phyloP scores from a whole-genome alignment of 2,797 vertebrate genomes.

The Ambastaia sidthimunki region DNA sequence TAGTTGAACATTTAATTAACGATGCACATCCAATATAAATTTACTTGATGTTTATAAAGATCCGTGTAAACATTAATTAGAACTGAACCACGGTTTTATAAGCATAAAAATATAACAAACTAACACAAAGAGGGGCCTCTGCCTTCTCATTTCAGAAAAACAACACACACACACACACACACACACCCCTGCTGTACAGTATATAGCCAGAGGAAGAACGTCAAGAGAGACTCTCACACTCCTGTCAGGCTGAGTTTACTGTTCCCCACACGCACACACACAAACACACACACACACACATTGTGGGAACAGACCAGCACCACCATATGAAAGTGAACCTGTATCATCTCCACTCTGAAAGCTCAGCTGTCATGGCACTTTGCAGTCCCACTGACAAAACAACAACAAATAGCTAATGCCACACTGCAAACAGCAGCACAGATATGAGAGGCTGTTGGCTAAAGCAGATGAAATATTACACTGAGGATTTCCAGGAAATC shows the following conservation, averaged over 20 bases:
- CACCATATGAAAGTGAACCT: not conserved
- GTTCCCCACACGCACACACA: not conserved
- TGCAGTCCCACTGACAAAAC: not conserved
- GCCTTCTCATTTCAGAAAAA: not conserved
- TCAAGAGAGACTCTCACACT: conserved; percentile 3
- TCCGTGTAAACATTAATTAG: not conserved
- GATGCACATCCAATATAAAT: too few species aligned
- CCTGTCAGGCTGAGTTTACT: conserved; percentile 5
- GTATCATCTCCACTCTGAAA: conserved; percentile 10
- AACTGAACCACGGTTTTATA: not conserved
- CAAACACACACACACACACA: not conserved
- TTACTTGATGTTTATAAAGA: too few species aligned
- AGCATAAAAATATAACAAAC: not conserved
- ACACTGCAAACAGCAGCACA: conserved; percentile 24
- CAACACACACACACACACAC: not conserved
- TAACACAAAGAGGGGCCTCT: not conserved
- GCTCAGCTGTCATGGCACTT: conserved; percentile 17
- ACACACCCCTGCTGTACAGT: not conserved
- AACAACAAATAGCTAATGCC: conserved; percentile 46
- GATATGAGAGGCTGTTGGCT: too few species aligned
- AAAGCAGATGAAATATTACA: conserved; percentile 56
- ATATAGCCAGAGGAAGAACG: not conserved
- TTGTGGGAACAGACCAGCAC: not conserved
- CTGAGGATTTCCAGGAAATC: conserved; percentile 61
- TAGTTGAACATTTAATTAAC: too few species aligned